Conservation (phyloP, 2,113 vertebrate species). For the Campylomormyrus numenius region DNA sequence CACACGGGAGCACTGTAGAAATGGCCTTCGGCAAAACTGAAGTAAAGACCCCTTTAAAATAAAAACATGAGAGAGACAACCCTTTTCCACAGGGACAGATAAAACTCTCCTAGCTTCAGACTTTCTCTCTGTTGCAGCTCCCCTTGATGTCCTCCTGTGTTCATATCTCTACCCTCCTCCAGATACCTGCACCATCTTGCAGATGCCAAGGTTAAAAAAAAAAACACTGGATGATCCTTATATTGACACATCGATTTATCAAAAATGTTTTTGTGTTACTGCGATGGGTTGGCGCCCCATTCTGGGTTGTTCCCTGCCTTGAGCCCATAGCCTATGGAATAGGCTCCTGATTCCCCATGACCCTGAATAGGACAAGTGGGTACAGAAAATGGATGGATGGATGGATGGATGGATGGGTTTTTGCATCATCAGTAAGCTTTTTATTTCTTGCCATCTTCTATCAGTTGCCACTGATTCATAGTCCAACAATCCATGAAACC, state of each 20-base stretch:
- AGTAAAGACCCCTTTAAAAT: slow-evolving; percentile 4
- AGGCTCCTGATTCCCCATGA: background rate
- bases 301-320: background rate
- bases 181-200: background rate
- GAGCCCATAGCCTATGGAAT: background rate
- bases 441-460: background rate
- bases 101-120: background rate
- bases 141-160: background rate
- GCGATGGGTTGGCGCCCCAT: background rate
- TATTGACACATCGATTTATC: background rate
- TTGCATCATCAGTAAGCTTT: background rate
- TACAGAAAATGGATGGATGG: background rate
- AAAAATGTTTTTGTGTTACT: background rate
- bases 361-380: background rate
- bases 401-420: background rate
- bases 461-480: background rate
- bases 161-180: background rate
- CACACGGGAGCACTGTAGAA: background rate
- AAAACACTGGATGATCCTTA: background rate
- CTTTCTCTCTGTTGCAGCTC: background rate
- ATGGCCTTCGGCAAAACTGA: slow-evolving; percentile 2
- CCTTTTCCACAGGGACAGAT: background rate
- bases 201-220: background rate
- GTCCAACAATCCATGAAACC: background rate
- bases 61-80: background rate